phyloP scores from a whole-genome alignment of 2,113 vertebrate genomes.

The Gulo gulo region DNA sequence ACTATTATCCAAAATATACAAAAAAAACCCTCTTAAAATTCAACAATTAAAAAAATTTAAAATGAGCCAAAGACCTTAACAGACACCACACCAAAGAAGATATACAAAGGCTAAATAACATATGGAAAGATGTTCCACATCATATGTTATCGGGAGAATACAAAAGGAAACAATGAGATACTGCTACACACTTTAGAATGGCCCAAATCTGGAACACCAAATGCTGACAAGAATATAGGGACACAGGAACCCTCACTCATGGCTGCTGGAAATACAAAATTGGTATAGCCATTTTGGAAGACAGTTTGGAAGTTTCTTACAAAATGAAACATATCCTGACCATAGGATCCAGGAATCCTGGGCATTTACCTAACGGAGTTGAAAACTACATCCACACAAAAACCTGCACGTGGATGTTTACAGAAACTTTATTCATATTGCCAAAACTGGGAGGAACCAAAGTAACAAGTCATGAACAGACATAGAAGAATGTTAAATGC shows the following conservation, averaged over 20 bases:
- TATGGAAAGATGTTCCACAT: background rate
- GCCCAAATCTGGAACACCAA: background rate
- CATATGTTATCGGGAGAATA: background rate
- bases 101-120: background rate
- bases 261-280: background rate
- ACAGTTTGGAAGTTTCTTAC: background rate
- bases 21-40: background rate
- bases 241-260: background rate
- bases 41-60: background rate
- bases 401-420: background rate
- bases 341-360: background rate
- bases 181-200: background rate
- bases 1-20: background rate
- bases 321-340: background rate
- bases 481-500: background rate
- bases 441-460: background rate
- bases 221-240: background rate
- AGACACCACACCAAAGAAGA: background rate
- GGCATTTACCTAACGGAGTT: background rate
- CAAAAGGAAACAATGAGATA: background rate
- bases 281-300: background rate
- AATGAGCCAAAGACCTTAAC: background rate
- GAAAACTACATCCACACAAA: background rate
- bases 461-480: background rate
- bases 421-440: background rate